These are phyloP conservation scores for Xerus inauris DNA, from an alignment of 2,113 vertebrate genomes.

Conservation along the genomic window DNA sequence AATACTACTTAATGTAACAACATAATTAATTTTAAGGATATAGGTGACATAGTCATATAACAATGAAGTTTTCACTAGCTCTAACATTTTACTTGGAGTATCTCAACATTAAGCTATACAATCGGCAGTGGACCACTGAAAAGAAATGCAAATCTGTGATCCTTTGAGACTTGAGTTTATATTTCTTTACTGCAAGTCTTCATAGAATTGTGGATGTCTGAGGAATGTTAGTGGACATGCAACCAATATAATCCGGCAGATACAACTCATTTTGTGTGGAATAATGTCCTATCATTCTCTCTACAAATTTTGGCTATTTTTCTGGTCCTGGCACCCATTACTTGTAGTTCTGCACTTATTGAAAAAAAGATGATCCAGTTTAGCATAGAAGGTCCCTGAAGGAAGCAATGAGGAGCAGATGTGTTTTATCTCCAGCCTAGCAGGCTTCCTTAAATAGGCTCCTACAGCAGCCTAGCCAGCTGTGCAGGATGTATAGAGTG, in stretches of 20 bases:
- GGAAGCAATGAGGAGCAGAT: slow-evolving; percentile 51
- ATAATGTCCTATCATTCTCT: slow-evolving; percentile 16
- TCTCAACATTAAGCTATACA: neutral
- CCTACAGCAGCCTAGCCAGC: slow-evolving; percentile 6
- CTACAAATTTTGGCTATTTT: neutral
- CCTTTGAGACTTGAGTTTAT: slow-evolving; percentile 31
- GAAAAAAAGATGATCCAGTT: neutral
- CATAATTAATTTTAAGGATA: slow-evolving; percentile 16
- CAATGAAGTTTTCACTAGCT: neutral
- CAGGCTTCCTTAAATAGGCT: slow-evolving; percentile 1
- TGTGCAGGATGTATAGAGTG: neutral
- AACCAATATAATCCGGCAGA: slow-evolving; percentile 20
- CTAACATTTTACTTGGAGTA: neutral
- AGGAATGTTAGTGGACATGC: neutral
- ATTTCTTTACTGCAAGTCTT: slow-evolving; percentile 24
- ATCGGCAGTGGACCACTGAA: neutral
- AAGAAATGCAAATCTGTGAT: neutral
- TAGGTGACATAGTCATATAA: neutral
- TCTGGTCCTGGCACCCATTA: neutral
- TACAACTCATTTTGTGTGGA: neutral
- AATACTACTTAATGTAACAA: neutral
- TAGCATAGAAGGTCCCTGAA: slow-evolving; percentile 24
- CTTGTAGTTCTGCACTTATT: neutral
- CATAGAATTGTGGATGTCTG: slow-evolving; percentile 6
- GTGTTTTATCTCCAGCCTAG: slow-evolving; percentile 55